Conservation (phyloP, 2,113 vertebrate genomes). For the Hypanus sabinus region DNA sequence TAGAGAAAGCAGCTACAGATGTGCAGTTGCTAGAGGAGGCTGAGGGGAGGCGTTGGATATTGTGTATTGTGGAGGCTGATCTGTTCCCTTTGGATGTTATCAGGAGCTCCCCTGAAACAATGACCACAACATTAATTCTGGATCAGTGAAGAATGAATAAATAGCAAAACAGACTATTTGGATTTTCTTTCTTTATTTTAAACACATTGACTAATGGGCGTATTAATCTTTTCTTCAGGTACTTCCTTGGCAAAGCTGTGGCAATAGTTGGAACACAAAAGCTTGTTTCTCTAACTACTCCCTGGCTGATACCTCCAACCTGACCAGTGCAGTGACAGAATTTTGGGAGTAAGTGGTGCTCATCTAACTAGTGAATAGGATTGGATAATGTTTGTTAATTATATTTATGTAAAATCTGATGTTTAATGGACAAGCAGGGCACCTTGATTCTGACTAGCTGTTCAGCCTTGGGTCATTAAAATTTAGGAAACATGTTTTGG, state of each 20-base stretch:
- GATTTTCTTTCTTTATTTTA: not conserved
- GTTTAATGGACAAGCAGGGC: not conserved
- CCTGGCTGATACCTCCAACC: slow-evolving; percentile 72
- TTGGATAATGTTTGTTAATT: not conserved
- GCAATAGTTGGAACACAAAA: slow-evolving; percentile 77
- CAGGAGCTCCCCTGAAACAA: not conserved
- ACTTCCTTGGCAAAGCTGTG: slow-evolving; percentile 78
- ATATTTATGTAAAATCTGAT: not conserved
- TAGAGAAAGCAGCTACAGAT: not conserved
- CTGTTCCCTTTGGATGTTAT: not conserved
- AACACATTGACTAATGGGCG: not conserved
- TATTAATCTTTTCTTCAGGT: slow-evolving; percentile 51
- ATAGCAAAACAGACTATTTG: not conserved
- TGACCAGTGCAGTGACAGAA: slow-evolving; percentile 78
- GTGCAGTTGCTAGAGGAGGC: not conserved
- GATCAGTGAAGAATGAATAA: not conserved
- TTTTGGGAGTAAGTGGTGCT: slow-evolving; percentile 79
- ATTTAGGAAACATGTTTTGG: too few relatives aligned
- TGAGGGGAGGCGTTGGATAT: not conserved
- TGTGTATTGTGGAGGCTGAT: not conserved
- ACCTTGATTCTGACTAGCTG: too few relatives aligned
- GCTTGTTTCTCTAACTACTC: slow-evolving; percentile 82
- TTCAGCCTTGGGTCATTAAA: too few relatives aligned
- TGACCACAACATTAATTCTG: not conserved
- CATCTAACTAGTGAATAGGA: not conserved